Evolutionary conservation across 1,140 invertebrate species (phyloP).

Genomic region (Sarcophaga bullata): DNA sequence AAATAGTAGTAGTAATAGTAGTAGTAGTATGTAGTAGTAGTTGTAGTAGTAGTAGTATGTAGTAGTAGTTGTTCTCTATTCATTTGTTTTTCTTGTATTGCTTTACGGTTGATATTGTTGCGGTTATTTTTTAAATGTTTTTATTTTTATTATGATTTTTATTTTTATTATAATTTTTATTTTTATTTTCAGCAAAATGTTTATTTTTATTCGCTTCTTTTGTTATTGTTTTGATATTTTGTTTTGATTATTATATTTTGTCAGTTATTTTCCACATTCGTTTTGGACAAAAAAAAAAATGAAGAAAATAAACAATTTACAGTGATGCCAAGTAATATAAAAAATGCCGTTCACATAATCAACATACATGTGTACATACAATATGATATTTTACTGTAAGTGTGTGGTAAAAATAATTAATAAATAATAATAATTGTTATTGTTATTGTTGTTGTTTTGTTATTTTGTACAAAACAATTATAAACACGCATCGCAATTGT

Average conservation of each 20-base stretch:
- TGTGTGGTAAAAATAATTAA: background rate
- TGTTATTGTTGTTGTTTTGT: background rate
- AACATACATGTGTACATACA: background rate
- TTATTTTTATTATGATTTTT: background rate
- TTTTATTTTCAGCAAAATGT: background rate
- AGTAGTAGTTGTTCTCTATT: background rate
- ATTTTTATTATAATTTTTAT: conserved; percentile 14
- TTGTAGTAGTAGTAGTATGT: too few species aligned
- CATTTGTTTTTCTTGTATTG: background rate
- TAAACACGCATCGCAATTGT: background rate
- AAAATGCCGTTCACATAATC: background rate
- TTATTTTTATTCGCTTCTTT: background rate
- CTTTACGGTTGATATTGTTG: background rate
- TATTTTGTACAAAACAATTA: background rate
- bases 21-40: background rate
- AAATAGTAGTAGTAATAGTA: too few species aligned
- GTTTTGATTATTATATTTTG: conserved; percentile 21
- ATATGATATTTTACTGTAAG: background rate
- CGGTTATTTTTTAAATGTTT: conserved; percentile 12
- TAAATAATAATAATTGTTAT: background rate
- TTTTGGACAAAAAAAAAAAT: background rate
- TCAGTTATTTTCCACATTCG: conserved; percentile 22
- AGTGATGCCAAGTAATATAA: background rate
- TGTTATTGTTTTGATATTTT: background rate
- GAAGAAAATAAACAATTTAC: background rate